Base-by-base conservation (phyloP, 1,140 invertebrate genomes). In the Papilio glaucus region DNA sequence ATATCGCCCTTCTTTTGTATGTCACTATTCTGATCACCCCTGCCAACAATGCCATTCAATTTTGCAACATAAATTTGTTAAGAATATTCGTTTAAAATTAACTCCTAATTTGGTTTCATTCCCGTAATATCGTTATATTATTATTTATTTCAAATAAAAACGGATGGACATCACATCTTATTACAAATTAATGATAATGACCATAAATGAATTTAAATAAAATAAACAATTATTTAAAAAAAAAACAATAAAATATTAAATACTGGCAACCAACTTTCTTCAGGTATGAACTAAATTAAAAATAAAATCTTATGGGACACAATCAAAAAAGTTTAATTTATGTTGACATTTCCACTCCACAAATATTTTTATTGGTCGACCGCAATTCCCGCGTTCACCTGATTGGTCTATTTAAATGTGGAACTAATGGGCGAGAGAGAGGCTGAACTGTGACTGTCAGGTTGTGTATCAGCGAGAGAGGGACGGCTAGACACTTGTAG, bases 321-420 rank as follows among this genome's bases (percentile, higher is more conserved):
- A 39, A 9, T 21, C 39, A 81, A 75, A 76, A 78, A 80, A 85
- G 83, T 88, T 86, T 82, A 87, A 89, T 87, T 90, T 83, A 88
- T 89, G 83, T 89, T 90, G 88, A 90, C 89, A 91, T 86, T 87
- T 91, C 85, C 83, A 84, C 85, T 86, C n/a, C 82, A 84, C 78
- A 79, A 79, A 83, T 83, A 82, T 82, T 84, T 88, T 91, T 92
- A 92, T 92, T 92, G 89, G 90, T 83, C 84, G 77, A 84, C 83
- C 83, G 75, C 82, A 84, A 82, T 77, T 78, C 72, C 41, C 69
- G 72, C 75, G 73, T 53, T 72, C 75, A 72, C 74, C 80, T 84
- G 80, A 92, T 92, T 92, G 90, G 90, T 86, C 79, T 85, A 85
- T 90, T 89, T 87, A 85, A 90, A 90, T 91, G 79, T 81, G 76